These are phyloP conservation scores for Patella caerulea DNA, from an alignment of 2,888 invertebrate species.

Conservation along the genomic window DNA sequence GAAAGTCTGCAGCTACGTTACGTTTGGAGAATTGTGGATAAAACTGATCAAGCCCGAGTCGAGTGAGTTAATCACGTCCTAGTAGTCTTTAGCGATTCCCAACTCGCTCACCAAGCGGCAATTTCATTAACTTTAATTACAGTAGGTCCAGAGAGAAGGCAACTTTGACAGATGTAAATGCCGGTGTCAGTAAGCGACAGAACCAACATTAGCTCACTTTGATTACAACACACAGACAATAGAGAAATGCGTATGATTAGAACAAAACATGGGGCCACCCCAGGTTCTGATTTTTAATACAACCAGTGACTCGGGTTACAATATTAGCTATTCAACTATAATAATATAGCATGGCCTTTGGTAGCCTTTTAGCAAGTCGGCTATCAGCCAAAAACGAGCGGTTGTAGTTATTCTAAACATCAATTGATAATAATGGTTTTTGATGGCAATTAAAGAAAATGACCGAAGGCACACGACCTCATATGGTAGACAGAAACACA, in stretches of 20 bases:
- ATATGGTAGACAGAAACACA: not conserved
- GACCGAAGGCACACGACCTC: not conserved
- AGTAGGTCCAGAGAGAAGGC: slow-evolving; percentile 10
- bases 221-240: slow-evolving; percentile 1
- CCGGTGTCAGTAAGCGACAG: slow-evolving; percentile 1
- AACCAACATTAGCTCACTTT: slow-evolving; percentile 1
- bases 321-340: slow-evolving; percentile 1
- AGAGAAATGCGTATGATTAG: slow-evolving; percentile 4
- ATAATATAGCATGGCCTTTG: slow-evolving; percentile 4
- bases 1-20: slow-evolving; percentile 3
- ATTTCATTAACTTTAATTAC: slow-evolving; percentile 11
- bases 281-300: not conserved
- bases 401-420: not conserved
- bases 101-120: slow-evolving; percentile 12
- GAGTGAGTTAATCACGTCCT: slow-evolving; percentile 7
- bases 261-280: not conserved
- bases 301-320: not conserved
- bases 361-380: slow-evolving; percentile 8
- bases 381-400: slow-evolving; percentile 2
- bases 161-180: slow-evolving; percentile 13
- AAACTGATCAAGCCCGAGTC: slow-evolving; percentile 2
- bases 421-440: slow-evolving; percentile 1
- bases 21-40: slow-evolving; percentile 4
- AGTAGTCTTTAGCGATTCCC: slow-evolving; percentile 9
- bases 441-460: slow-evolving; percentile 8